Evolutionary conservation across 2,888 invertebrate genomes (phyloP), one percentile per base, ranked within the genome.

Genomic region (Rotaria socialis): DNA sequence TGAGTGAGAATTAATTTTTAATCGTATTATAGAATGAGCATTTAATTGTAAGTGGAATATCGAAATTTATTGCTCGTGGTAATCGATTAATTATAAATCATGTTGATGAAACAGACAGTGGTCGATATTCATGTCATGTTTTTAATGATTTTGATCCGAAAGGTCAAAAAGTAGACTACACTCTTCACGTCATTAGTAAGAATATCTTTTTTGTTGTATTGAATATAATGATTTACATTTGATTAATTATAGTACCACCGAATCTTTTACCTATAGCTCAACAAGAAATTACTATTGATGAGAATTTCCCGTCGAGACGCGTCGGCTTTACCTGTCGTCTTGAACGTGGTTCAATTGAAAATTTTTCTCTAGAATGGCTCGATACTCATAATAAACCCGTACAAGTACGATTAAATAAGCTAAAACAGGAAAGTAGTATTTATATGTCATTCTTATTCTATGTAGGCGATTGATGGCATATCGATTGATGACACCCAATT

Each of bases 41-140:
- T 24, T 24, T 80, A 47, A 14, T 24, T 80, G 8, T n/a, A n/a
- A 43, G 47, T 80, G 80, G 43, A 80, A 47, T 80, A n/a, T n/a
- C 43, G 47, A 80, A 80, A 80, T 80, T n/a, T 80, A 7, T 80
- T 43, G 10, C n/a, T 80, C 80, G 47, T 47, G 80, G 47, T 47
- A 80, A 80, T 47, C 47, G 47, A 47, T 47, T 80, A 80, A 80
- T 47, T 19, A 80, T 80, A n/a, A 80, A 80, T 47, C 10, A 47
- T 47, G 80, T 80, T 47, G 80, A 80, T 80, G 47, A 80, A 80
- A 80, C 80, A 5, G 80, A 80, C n/a, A 80, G 35, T 80, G 80
- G 80, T 43, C 43, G 47, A 11, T 80, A 80, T 80, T 14, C 24
- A 80, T 80, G 80, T 80, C 80, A 80, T 47, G 80, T 24, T 47